phyloP scores from a whole-genome alignment of 1,140 invertebrate species.

The Nilaparvata lugens region DNA sequence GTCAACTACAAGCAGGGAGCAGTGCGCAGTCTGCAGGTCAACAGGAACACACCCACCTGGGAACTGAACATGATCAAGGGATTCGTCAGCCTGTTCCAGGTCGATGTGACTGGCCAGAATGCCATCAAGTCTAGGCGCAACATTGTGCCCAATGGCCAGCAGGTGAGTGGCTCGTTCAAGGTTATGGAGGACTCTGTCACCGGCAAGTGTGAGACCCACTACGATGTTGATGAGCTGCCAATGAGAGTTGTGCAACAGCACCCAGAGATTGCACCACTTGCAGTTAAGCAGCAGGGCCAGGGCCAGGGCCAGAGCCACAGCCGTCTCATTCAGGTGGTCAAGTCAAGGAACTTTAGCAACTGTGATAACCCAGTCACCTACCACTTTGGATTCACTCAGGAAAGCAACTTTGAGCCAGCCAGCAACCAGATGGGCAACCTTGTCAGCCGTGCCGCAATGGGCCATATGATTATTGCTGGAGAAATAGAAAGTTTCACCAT shows the following conservation, averaged over 20 bases:
- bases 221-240: constrained; percentile 49
- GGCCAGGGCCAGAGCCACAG: too few relatives aligned
- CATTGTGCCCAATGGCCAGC: constrained; percentile 39
- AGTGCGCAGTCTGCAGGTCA: constrained; percentile 32
- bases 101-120: constrained; percentile 45
- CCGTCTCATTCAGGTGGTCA: constrained; percentile 47
- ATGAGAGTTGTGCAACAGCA: constrained; percentile 36
- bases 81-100: constrained; percentile 51
- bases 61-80: constrained; percentile 57
- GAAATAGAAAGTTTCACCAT: constrained; percentile 45
- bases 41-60: constrained; percentile 41
- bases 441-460: constrained; percentile 26
- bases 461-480: constrained; percentile 29
- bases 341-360: constrained; percentile 53
- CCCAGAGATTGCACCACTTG: constrained; percentile 43
- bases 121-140: constrained; percentile 36
- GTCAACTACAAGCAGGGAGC: constrained; percentile 47
- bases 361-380: constrained; percentile 48
- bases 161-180: constrained; percentile 42
- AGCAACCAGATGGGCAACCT: constrained; percentile 45
- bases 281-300: constrained; percentile 30
- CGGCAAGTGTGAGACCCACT: constrained; percentile 55
- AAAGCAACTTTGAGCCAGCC: constrained; percentile 42
- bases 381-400: constrained; percentile 46
- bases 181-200: constrained; percentile 58